A percentile compares a stretch with the other conserved stretches of the same genome.
Conservation (phyloP, 2,113 vertebrate species). For the Paramormyrops kingsleyae region DNA sequence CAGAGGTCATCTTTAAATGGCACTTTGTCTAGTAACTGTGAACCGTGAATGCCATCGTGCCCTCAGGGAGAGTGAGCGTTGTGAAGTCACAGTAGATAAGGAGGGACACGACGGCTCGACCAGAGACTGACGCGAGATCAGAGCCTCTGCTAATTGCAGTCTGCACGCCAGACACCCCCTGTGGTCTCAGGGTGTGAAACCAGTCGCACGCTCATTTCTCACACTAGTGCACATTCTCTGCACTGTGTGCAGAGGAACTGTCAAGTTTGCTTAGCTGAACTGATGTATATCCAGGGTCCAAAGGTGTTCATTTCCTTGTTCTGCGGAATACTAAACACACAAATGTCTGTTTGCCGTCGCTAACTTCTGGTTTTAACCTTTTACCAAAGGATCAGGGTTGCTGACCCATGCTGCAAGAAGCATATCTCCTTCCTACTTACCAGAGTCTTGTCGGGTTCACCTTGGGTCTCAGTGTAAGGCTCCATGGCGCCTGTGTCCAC, state of each 20-base stretch:
- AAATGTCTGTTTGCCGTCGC: neutral
- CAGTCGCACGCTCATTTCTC: neutral
- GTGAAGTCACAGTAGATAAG: neutral
- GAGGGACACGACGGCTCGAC: neutral
- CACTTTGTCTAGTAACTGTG: neutral
- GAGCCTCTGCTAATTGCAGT: neutral
- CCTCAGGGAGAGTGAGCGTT: neutral
- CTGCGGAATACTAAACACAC: neutral
- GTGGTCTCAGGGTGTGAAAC: neutral
- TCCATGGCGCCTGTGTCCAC: neutral
- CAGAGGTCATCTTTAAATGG: neutral
- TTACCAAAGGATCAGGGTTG: neutral
- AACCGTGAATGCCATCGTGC: neutral
- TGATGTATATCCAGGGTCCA: neutral
- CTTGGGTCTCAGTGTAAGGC: neutral
- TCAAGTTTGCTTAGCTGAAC: neutral
- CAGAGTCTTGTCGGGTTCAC: neutral
- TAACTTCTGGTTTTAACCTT: neutral
- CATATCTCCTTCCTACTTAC: neutral
- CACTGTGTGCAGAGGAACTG: neutral
- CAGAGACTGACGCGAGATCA: neutral
- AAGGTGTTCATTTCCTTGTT: neutral
- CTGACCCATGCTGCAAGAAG: neutral
- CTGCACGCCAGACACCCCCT: neutral
- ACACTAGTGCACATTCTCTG: neutral